A percentile compares a stretch with the other conserved stretches of the same genome.
Conservation (phyloP, 1,140 invertebrate genomes). For the Zaprionus gabonicus region DNA sequence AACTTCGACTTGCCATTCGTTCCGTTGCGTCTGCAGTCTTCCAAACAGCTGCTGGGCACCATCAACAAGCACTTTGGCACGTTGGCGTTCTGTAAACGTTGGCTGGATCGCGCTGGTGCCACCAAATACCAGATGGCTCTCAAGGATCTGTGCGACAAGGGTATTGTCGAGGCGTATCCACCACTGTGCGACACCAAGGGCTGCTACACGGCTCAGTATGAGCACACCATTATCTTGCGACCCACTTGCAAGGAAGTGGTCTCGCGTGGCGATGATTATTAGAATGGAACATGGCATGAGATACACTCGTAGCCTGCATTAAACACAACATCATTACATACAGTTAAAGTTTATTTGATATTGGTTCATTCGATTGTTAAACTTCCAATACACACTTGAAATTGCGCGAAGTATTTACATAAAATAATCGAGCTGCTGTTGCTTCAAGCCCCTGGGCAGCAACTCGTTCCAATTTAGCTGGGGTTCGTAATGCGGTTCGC, state of each 20-base stretch:
- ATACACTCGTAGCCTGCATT: constrained; percentile 45
- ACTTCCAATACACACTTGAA: constrained; percentile 58
- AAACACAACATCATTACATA: constrained; percentile 35
- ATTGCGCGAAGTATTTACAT: constrained; percentile 55
- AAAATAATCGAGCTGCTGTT: constrained; percentile 1
- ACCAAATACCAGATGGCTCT: constrained; percentile 99
- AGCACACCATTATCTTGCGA: constrained; percentile 98
- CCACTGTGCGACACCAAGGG: constrained; percentile 99
- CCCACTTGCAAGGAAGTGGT: constrained; percentile 99
- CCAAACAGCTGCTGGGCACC: constrained; percentile 95
- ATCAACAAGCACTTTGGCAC: constrained; percentile 99
- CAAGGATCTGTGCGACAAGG: constrained; percentile 99
- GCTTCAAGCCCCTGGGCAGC: constrained; percentile 24
- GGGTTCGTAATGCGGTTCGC: background rate
- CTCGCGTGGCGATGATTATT: constrained; percentile 98
- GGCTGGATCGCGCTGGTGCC: constrained; percentile 98
- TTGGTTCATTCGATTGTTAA: constrained; percentile 76
- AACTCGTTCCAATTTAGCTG: constrained; percentile 67
- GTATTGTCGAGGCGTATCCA: constrained; percentile 98
- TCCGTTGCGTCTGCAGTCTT: constrained; percentile 94
- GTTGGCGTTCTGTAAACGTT: constrained; percentile 99
- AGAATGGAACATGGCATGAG: constrained; percentile 34
- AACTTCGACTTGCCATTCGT: constrained; percentile 98
- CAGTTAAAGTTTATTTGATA: constrained; percentile 50
- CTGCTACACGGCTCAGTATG: constrained; percentile 99